Evolutionary conservation across 2,797 vertebrate species (phyloP).

Genomic region (Tadarida brasiliensis): DNA sequence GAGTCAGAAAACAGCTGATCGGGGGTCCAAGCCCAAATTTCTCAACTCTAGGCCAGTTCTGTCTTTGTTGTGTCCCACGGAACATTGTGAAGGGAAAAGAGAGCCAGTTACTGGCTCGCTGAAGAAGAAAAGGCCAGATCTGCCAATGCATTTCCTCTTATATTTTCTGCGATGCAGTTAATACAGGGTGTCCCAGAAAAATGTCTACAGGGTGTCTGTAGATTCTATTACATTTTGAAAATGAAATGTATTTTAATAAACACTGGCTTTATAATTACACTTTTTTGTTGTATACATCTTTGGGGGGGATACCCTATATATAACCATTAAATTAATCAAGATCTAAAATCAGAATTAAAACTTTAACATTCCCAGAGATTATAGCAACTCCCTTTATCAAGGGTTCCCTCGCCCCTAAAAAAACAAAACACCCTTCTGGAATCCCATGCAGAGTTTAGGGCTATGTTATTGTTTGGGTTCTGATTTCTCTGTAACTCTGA

Average conservation of each 20-base stretch:
- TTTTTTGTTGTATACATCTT: too few species aligned
- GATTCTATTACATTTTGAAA: too few species aligned
- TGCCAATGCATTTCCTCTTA: not conserved
- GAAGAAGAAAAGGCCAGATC: not conserved
- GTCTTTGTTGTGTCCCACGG: not conserved
- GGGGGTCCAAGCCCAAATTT: not conserved
- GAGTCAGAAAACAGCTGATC: not conserved
- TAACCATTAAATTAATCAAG: conserved; percentile 1
- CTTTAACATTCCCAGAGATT: not conserved
- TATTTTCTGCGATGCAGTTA: not conserved
- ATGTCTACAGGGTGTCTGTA: too few species aligned
- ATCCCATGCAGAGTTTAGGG: not conserved
- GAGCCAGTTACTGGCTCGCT: not conserved
- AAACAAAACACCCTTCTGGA: not conserved
- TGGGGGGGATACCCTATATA: not conserved
- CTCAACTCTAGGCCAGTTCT: not conserved
- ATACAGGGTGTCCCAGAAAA: not conserved
- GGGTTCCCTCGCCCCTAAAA: accelerated
- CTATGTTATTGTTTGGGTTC: not conserved
- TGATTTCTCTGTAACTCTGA: conserved; percentile 37
- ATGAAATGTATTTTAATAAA: too few species aligned
- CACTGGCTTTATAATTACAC: too few species aligned
- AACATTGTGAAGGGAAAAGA: conserved; percentile 2
- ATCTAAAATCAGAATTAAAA: conserved; percentile 59
- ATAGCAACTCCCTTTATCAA: not conserved